Conservation (phyloP, 1,140 invertebrate genomes). For the Drosophila burlai region DNA sequence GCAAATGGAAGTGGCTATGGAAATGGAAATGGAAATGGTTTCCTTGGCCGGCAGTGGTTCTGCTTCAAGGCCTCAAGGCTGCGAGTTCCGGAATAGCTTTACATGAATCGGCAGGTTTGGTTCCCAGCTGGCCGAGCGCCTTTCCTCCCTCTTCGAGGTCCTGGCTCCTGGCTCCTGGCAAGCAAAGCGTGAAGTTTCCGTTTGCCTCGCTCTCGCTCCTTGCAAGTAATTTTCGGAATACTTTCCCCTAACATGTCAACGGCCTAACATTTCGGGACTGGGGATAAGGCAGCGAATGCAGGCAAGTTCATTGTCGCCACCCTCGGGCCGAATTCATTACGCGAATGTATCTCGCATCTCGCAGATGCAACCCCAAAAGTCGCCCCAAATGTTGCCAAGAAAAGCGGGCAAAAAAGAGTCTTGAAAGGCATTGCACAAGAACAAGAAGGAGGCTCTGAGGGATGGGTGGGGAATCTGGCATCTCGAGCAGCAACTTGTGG, state of each 20-base stretch:
- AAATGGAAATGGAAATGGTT: slow-evolving; percentile 62
- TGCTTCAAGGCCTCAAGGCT: slow-evolving; percentile 67
- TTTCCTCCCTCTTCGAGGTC: slow-evolving; percentile 43
- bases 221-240: slow-evolving; percentile 41
- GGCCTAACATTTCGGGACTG: slow-evolving; percentile 26
- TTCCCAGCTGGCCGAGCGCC: slow-evolving; percentile 35
- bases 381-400: slow-evolving; percentile 54
- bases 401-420: slow-evolving; percentile 50
- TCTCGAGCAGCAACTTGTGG: slow-evolving; percentile 57
- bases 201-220: slow-evolving; percentile 2
- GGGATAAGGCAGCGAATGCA: slow-evolving; percentile 31
- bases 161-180: slow-evolving; percentile 41
- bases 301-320: slow-evolving; percentile 75
- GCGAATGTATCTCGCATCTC: slow-evolving; percentile 60
- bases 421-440: slow-evolving; percentile 66
- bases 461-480: slow-evolving; percentile 6
- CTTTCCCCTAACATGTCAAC: slow-evolving; percentile 53
- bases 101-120: slow-evolving; percentile 59
- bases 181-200: slow-evolving; percentile 65
- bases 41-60: slow-evolving; percentile 52
- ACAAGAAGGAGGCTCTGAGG: slow-evolving; percentile 41
- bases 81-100: slow-evolving; percentile 46
- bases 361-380: slow-evolving; percentile 76
- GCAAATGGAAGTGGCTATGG: slow-evolving; percentile 55
- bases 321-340: slow-evolving; percentile 76